Conservation (phyloP, 2,888 invertebrate genomes). For the Stenurella melanura region DNA sequence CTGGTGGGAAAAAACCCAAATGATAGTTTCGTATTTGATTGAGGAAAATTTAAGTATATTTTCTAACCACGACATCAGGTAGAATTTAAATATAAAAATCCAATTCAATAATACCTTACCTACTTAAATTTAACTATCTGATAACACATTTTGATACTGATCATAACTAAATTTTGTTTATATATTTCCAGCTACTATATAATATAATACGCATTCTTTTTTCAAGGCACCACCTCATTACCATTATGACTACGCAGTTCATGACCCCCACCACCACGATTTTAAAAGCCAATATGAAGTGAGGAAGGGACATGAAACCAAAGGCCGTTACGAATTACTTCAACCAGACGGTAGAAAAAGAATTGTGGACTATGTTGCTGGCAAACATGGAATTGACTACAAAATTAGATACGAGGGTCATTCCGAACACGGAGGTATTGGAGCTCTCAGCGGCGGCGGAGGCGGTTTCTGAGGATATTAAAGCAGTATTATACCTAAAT, state of each 20-base stretch:
- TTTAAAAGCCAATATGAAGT: slow-evolving; percentile 68
- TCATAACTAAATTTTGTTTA: too few relatives aligned
- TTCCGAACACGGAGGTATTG: slow-evolving; percentile 60
- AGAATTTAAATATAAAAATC: too few relatives aligned
- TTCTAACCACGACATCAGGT: too few relatives aligned
- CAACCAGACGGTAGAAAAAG: slow-evolving; percentile 70
- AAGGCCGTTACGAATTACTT: slow-evolving; percentile 67
- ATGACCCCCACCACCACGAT: slow-evolving; percentile 68
- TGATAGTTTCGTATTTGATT: too few relatives aligned
- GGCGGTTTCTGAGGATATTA: slow-evolving; percentile 38
- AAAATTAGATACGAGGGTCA: slow-evolving; percentile 62
- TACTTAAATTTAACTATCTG: too few relatives aligned
- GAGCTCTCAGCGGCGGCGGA: slow-evolving; percentile 54
- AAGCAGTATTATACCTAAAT: slow-evolving; percentile 51
- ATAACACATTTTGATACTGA: too few relatives aligned
- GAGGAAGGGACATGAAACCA: slow-evolving; percentile 66
- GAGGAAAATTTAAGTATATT: too few relatives aligned
- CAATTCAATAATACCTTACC: too few relatives aligned
- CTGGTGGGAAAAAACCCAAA: too few relatives aligned
- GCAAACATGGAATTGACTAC: slow-evolving; percentile 69
- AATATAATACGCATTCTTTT: background rate
- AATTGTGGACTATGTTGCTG: slow-evolving; percentile 69
- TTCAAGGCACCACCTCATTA: slow-evolving; percentile 67
- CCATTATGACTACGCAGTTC: slow-evolving; percentile 68
- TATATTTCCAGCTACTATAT: too few relatives aligned